phyloP scores from a whole-genome alignment of 2,888 invertebrate species.

The Allophyes oxyacanthae region DNA sequence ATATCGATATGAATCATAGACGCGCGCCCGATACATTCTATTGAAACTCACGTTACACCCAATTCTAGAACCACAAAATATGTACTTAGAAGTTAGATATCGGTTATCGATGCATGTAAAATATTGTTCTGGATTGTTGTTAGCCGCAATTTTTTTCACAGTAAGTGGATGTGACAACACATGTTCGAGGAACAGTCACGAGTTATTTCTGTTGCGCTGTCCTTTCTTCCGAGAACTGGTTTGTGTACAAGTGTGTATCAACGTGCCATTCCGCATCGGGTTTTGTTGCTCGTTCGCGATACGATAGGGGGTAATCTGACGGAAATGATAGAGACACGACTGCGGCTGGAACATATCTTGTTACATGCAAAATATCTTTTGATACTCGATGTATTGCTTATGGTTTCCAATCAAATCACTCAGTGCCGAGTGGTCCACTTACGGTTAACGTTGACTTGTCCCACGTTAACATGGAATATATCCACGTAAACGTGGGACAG shows the following conservation, averaged over 20 bases:
- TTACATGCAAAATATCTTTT: conserved; percentile 35
- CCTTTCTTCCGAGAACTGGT: conserved; percentile 67
- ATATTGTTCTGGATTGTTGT: conserved; percentile 15
- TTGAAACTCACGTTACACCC: conserved; percentile 16
- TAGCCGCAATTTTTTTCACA: conserved; percentile 30
- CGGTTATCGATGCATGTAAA: conserved; percentile 4
- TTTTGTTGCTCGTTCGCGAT: conserved; percentile 64
- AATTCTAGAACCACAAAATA: conserved; percentile 4
- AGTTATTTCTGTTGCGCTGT: conserved; percentile 68
- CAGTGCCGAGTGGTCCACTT: not conserved
- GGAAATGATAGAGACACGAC: conserved; percentile 69
- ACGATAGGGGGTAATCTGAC: conserved; percentile 66
- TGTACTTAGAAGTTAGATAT: not conserved
- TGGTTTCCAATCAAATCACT: not conserved
- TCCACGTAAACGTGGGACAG: too few relatives aligned
- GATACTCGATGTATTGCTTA: conserved; percentile 14
- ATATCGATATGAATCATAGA: conserved; percentile 58
- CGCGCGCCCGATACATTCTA: conserved; percentile 33
- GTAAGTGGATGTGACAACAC: conserved; percentile 55
- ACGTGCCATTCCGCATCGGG: conserved; percentile 57
- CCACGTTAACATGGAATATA: too few relatives aligned
- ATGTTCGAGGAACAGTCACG: conserved; percentile 64
- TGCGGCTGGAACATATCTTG: conserved; percentile 52
- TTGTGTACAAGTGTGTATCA: conserved; percentile 51
- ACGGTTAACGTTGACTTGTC: too few relatives aligned